These are phyloP conservation scores for Lycorma delicatula DNA, from an alignment of 1,140 invertebrate species.

Conservation along the genomic window DNA sequence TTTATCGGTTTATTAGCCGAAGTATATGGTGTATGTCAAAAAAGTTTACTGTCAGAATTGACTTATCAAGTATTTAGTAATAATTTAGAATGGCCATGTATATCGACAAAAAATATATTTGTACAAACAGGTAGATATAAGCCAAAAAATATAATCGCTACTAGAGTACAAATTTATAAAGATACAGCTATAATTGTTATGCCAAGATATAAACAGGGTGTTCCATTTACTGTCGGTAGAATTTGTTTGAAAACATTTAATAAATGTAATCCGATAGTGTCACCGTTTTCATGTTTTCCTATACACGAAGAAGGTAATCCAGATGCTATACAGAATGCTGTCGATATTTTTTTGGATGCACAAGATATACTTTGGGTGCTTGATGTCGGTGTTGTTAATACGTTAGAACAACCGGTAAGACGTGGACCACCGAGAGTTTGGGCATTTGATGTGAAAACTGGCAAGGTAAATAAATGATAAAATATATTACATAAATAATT, in stretches of 20 bases:
- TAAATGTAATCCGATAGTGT: constrained; percentile 38
- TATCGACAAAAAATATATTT: constrained; percentile 49
- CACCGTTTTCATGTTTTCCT: constrained; percentile 52
- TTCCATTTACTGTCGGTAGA: constrained; percentile 52
- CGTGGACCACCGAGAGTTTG: constrained; percentile 57
- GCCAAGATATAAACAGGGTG: constrained; percentile 48
- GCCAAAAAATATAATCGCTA: constrained; percentile 49
- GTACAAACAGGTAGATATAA: constrained; percentile 46
- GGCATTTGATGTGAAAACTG: constrained; percentile 47
- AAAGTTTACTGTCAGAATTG: neutral
- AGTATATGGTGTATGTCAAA: no score
- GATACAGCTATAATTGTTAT: constrained; percentile 47
- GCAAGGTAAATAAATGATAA: constrained; percentile 41
- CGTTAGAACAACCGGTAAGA: constrained; percentile 48
- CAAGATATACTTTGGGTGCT: constrained; percentile 57
- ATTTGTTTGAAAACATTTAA: constrained; percentile 40
- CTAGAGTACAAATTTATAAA: constrained; percentile 47
- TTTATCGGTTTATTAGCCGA: no score
- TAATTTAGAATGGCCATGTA: constrained; percentile 42
- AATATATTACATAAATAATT: no score
- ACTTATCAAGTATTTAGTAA: neutral
- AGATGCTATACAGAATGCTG: constrained; percentile 48
- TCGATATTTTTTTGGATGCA: constrained; percentile 48
- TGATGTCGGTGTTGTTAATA: constrained; percentile 56
- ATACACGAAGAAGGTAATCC: constrained; percentile 53